Percentiles rank a stretch among this genome's conserved stretches.
Conservation (phyloP, 2,113 vertebrate species). For the Chitala chitala region DNA sequence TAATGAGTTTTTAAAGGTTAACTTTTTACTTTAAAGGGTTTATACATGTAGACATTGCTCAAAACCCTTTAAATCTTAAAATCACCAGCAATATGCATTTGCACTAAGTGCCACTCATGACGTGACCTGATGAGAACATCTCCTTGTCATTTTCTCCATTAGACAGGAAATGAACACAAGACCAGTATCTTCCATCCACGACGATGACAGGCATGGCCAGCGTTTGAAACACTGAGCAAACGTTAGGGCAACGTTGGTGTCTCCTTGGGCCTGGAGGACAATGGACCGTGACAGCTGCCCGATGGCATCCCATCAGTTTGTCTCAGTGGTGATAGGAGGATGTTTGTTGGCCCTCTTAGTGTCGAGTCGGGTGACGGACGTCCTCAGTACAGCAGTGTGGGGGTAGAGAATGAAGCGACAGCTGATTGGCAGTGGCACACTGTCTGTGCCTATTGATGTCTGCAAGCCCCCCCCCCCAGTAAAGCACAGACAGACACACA, state of each 20-base stretch:
- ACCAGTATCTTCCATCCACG: conserved; percentile 24
- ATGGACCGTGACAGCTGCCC: conserved; percentile 13
- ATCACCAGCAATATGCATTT: not conserved
- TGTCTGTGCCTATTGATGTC: conserved; percentile 57
- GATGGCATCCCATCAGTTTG: conserved; percentile 6
- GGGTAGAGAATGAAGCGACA: not conserved
- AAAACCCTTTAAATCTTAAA: too few species aligned
- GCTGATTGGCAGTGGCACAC: conserved; percentile 48
- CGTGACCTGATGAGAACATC: not conserved
- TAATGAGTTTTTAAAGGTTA: too few species aligned
- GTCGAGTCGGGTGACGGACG: conserved; percentile 11
- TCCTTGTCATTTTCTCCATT: not conserved
- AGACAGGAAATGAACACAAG: conserved; percentile 17
- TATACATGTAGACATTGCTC: too few species aligned
- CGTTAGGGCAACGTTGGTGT: conserved; percentile 32
- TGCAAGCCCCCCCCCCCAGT: conserved; percentile 35
- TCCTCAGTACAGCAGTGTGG: not conserved
- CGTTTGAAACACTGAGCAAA: not conserved
- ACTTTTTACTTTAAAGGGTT: too few species aligned
- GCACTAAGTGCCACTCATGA: not conserved
- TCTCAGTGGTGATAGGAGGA: not conserved
- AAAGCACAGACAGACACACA: conserved; percentile 27
- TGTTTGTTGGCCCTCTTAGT: conserved; percentile 2
- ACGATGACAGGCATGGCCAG: conserved; percentile 27
- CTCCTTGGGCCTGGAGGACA: not conserved